Conservation (phyloP, 1,140 invertebrate genomes). For the Psix sp. region DNA sequence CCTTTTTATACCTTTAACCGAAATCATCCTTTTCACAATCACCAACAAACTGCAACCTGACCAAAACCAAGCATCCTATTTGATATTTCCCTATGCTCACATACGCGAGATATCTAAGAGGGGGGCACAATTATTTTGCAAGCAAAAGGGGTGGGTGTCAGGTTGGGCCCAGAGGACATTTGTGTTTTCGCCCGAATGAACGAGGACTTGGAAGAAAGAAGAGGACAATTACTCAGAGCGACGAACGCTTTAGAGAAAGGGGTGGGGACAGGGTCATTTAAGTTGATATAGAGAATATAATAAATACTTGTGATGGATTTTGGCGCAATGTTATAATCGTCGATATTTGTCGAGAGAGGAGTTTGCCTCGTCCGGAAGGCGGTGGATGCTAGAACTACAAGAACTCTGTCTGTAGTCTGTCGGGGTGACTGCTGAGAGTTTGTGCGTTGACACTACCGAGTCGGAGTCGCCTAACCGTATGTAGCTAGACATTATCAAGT, state of each 20-base stretch:
- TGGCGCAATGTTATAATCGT: constrained; percentile 26
- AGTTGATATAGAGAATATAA: constrained; percentile 9
- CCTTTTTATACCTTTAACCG: not conserved
- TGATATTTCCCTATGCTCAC: constrained; percentile 26
- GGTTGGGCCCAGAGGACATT: constrained; percentile 8
- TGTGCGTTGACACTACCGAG: constrained; percentile 60
- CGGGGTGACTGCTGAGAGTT: constrained; percentile 58
- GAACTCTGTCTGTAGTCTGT: constrained; percentile 61
- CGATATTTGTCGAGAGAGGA: constrained; percentile 49
- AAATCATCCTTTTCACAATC: not conserved
- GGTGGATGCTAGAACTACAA: constrained; percentile 55
- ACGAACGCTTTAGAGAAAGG: constrained; percentile 35
- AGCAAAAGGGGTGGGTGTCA: not conserved
- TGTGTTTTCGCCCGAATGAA: constrained; percentile 2
- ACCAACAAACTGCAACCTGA: too few species aligned
- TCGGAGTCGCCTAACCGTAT: constrained; percentile 66
- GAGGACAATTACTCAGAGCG: too few species aligned
- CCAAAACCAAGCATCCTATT: constrained; percentile 13
- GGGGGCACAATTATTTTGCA: not conserved
- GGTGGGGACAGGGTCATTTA: constrained; percentile 28
- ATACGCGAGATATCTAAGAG: constrained; percentile 30
- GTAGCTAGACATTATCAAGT: constrained; percentile 63
- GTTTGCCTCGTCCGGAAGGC: constrained; percentile 57
- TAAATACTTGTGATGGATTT: constrained; percentile 28
- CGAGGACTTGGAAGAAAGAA: constrained; percentile 12